phyloP scores from a whole-genome alignment of 2,113 vertebrate species.

The Corythoichthys haematopterus region DNA sequence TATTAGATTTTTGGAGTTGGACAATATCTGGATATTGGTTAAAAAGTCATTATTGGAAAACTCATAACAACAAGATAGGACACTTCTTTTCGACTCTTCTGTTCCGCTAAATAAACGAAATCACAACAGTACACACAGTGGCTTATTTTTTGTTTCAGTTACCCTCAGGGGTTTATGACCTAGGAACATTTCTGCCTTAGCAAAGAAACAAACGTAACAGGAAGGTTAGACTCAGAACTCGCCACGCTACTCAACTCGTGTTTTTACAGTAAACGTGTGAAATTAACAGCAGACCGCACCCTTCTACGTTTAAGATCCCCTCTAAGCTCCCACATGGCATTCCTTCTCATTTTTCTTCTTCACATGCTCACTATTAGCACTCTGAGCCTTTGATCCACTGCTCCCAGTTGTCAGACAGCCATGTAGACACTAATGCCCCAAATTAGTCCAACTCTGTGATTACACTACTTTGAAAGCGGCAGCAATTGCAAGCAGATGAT shows the following conservation, averaged over 20 bases:
- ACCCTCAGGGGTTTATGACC: neutral
- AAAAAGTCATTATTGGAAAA: too few relatives aligned
- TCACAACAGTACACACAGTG: too few relatives aligned
- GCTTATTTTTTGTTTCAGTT: neutral
- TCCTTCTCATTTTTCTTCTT: slow-evolving; percentile 25
- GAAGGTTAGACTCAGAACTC: neutral
- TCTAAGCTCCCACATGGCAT: slow-evolving; percentile 13
- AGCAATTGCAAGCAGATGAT: slow-evolving; percentile 5
- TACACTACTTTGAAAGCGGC: slow-evolving; percentile 10
- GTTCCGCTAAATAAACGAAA: too few relatives aligned
- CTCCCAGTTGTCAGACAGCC: slow-evolving; percentile 17
- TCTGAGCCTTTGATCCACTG: slow-evolving; percentile 42
- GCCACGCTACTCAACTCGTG: neutral
- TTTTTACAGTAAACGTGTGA: slow-evolving; percentile 2
- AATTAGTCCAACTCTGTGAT: slow-evolving; percentile 11
- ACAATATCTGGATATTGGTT: too few relatives aligned
- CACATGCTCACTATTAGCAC: slow-evolving; percentile 50
- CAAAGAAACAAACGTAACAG: neutral
- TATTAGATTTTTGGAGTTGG: too few relatives aligned
- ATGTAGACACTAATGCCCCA: slow-evolving; percentile 46
- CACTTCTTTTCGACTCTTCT: too few relatives aligned
- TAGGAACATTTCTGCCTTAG: neutral
- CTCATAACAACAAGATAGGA: too few relatives aligned
- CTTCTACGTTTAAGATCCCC: slow-evolving; percentile 10
- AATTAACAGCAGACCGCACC: slow-evolving; percentile 14